phyloP scores from a whole-genome alignment of 1,140 invertebrate genomes.

The Conus betulinus region DNA sequence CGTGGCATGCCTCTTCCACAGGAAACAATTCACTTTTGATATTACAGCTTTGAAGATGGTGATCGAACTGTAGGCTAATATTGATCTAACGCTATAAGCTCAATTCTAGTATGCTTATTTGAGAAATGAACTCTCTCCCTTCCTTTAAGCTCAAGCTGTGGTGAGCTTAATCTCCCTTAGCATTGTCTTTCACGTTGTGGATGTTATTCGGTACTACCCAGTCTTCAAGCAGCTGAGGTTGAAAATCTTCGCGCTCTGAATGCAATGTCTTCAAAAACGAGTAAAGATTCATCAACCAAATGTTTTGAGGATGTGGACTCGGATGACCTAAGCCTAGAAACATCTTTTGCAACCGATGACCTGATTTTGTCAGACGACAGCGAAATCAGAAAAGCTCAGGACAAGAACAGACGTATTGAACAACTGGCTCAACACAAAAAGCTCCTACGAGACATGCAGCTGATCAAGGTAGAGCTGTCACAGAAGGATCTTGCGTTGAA shows the following conservation, averaged over 20 bases:
- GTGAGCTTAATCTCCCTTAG: no score
- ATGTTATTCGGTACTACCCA: no score
- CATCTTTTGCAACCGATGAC: slow-evolving; percentile 68
- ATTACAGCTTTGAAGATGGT: no score
- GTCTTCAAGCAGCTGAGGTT: not conserved
- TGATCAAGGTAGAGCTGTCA: slow-evolving; percentile 74
- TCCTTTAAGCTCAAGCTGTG: no score
- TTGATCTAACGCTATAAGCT: no score
- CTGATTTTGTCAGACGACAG: slow-evolving; percentile 67
- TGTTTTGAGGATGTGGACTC: slow-evolving; percentile 69
- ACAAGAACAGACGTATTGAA: slow-evolving; percentile 59
- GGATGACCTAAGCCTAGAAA: slow-evolving; percentile 69
- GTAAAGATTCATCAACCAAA: slow-evolving; percentile 53
- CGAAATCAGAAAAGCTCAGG: slow-evolving; percentile 44
- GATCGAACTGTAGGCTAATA: no score
- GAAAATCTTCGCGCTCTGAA: not conserved
- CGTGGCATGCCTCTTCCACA: no score
- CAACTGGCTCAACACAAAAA: slow-evolving; percentile 73
- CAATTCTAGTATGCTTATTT: no score
- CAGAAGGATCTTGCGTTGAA: slow-evolving; percentile 73
- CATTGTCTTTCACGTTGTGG: no score
- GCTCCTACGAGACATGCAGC: slow-evolving; percentile 73
- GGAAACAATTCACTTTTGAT: no score
- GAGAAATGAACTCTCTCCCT: no score
- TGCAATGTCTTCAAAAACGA: slow-evolving; percentile 66